Evolutionary conservation across 2,797 vertebrate species (phyloP), one percentile per base, ranked within the genome.

Genomic region (Craterocephalus amniculus): DNA sequence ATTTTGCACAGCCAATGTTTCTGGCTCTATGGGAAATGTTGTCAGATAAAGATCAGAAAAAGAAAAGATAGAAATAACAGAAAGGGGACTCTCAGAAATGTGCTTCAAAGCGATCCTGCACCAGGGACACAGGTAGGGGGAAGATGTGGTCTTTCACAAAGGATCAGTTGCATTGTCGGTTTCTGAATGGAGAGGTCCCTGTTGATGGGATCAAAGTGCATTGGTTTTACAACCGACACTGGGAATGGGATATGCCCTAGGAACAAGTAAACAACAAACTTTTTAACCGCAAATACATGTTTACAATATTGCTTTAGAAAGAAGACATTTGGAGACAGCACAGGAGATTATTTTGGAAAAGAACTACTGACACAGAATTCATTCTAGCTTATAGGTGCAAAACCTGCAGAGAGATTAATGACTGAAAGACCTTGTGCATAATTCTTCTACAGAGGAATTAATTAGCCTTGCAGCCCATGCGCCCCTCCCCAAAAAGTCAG

Each of bases 41-140:
- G 79, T 76, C 73, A 77, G 70, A 79, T 83, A 69, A 77, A 80
- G 62, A 77, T 77, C 49, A 72, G 59, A 59, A 70, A 60, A 62
- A 67, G 58, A 34, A 35, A 66, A 51, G 70, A 73, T 29, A 73
- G 61, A 65, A 65, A 69, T 66, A 78, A 70, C 40, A 71, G 58
- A 64, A 60, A 65, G 45, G 58, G 22, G 35, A 74, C 35, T 52
- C 56, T 69, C 35, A 66, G 55, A 82, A 76, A 24, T 54, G 56
- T 58, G 62, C 29, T 35, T 48, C 54, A 82, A 51, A 63, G 51
- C 40, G 70, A 62, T 62, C 20, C 12, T 74, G 35, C 57, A 61
- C 32, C 20, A 32, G 58, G 48, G 72, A 70, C 20, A 36, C 6
- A 58, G 58, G n/a, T n/a, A n/a, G 14, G 40, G 26, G 45, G n/a